Base-by-base conservation (phyloP, 2,113 vertebrate species). In the Antigone vipio region DNA sequence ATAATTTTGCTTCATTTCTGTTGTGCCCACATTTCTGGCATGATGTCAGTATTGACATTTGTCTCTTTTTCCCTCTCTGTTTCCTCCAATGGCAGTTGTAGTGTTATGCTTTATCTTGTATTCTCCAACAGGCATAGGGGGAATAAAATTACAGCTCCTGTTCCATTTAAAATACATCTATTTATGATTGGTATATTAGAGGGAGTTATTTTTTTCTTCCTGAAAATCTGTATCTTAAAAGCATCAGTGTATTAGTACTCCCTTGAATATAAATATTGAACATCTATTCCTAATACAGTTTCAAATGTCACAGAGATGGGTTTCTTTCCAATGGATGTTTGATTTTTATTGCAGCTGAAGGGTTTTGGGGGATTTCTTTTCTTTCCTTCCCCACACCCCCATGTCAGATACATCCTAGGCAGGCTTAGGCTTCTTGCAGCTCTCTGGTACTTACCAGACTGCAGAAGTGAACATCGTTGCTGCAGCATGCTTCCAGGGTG, bases 321-420 rank as follows among this genome's bases (percentile, higher is more conserved):
- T 71, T 91, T 67, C 63, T 80, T 76, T 83, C 45, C 78, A 47
- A n/a, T 5, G 13, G 34, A 20, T 66, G 50, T 30, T 73, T 64
- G 47, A 24, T 44, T 67, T 52, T 77, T 63, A 58, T 60, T 88
- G 63, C 32, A 71, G 13, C 15, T 83, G 75, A 60, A 69, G 15
- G 19, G 9, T 62, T 49, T 29, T 1, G 24, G 42, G 15, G 2
- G 1, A 12, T 30, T 74, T 47, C 12, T 58, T 49, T 55, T 30
- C 12, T 23, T 16, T 44, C 50, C 50, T 45, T 15, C 0, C 0
- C 22, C 5, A 7, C 32, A 30, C 15, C 20, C 8, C 21, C 16
- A 0, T 66, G n/a, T 56, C 66, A 75, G 47, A 47, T 45, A 32
- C 32, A 38, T 44, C 63, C 34, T 62, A 49, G n/a, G 13, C 13